Evolutionary conservation across 2,888 invertebrate species (phyloP).

Genomic region (Tenthredo scrophulariae): DNA sequence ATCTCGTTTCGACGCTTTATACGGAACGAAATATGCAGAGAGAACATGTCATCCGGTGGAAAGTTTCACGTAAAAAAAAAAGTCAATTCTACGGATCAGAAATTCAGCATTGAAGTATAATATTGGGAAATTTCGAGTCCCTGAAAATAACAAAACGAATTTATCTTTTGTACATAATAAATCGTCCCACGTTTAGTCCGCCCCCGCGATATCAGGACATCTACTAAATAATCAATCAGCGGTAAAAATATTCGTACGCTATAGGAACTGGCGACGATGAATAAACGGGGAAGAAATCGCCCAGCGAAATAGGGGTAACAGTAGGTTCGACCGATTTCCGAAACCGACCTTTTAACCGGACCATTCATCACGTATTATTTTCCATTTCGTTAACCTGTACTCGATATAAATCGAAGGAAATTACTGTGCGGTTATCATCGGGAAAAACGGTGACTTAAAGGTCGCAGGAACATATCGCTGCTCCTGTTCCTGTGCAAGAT

Average conservation of each 20-base stretch:
- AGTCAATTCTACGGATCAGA: neutral
- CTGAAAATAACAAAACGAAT: neutral
- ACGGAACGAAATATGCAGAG: neutral
- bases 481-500: neutral
- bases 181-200: neutral
- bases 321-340: constrained; percentile 2
- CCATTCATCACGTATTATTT: neutral
- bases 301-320: neutral
- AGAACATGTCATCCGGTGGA: neutral
- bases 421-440: neutral
- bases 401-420: neutral
- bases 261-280: neutral
- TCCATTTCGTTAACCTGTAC: neutral
- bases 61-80: neutral
- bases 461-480: neutral
- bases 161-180: neutral
- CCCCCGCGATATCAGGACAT: neutral
- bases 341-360: neutral
- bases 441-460: neutral
- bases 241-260: neutral
- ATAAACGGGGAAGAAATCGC: neutral
- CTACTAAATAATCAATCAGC: constrained; percentile 6
- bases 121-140: neutral
- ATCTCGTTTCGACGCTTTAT: neutral
- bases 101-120: neutral